Conservation (phyloP, 2,888 invertebrate species). For the Platycheirus albimanus region DNA sequence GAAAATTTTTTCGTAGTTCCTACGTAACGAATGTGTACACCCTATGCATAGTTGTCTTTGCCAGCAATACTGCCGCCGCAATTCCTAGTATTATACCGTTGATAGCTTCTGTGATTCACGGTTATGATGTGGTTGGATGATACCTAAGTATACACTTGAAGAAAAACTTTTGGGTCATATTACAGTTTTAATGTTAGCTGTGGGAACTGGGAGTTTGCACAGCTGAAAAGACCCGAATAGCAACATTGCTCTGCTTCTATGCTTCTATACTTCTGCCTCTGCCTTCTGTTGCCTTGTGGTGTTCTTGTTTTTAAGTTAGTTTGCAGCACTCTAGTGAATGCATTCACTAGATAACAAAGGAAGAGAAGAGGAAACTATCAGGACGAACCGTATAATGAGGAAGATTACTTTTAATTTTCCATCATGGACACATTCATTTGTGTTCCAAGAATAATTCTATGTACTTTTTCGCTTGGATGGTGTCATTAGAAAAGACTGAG, state of each 20-base stretch:
- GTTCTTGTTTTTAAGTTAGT: neutral
- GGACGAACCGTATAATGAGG: conserved; percentile 24
- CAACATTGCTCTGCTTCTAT: too few species aligned
- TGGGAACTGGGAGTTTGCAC: conserved; percentile 30
- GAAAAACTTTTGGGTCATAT: conserved; percentile 53
- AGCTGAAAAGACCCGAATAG: conserved; percentile 16
- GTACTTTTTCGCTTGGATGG: conserved; percentile 8
- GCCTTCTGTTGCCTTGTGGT: neutral
- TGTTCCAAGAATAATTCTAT: neutral
- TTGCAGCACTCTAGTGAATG: conserved; percentile 4
- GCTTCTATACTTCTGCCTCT: neutral
- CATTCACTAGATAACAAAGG: conserved; percentile 44
- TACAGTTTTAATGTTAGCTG: conserved; percentile 42
- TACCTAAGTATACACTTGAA: conserved; percentile 35
- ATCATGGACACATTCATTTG: conserved; percentile 42
- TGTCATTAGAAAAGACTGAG: conserved; percentile 8
- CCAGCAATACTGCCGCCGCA: conserved; percentile 2
- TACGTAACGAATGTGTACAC: too few species aligned
- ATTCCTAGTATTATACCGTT: conserved; percentile 23
- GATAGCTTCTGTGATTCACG: conserved; percentile 55
- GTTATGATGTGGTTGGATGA: conserved; percentile 34
- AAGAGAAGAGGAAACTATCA: conserved; percentile 20
- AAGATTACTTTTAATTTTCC: conserved; percentile 49
- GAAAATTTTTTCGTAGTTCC: too few species aligned
- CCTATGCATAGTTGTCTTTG: neutral